Evolutionary conservation across 2,888 invertebrate genomes (phyloP).

Genomic region (Andrena trimmerana): DNA sequence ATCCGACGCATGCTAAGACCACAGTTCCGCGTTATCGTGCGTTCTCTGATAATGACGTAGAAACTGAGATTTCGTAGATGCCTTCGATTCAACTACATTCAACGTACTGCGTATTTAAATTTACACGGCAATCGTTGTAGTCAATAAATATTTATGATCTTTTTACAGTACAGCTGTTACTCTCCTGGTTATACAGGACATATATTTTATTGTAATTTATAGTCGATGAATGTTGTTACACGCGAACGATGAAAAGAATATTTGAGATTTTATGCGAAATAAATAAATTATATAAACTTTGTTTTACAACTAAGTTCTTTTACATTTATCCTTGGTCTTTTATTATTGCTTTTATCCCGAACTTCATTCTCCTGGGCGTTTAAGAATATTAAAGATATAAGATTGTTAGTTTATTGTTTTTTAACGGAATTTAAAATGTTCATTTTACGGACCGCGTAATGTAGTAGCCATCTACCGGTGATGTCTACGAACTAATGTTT

Average conservation of each 20-base stretch:
- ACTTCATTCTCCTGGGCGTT: too few relatives aligned
- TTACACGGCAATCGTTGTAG: slow-evolving; percentile 56
- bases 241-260: slow-evolving; percentile 41
- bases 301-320: slow-evolving; percentile 46
- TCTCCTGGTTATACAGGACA: slow-evolving; percentile 80
- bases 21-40: not conserved
- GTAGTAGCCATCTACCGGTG: too few relatives aligned
- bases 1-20: not conserved
- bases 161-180: slow-evolving; percentile 65
- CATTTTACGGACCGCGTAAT: too few relatives aligned
- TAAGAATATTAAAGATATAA: too few relatives aligned
- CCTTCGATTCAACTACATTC: slow-evolving; percentile 37
- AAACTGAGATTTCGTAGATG: slow-evolving; percentile 32
- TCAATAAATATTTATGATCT: slow-evolving; percentile 72
- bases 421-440: too few relatives aligned
- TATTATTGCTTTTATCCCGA: not conserved
- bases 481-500: too few relatives aligned
- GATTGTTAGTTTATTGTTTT: too few relatives aligned
- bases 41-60: slow-evolving; percentile 46
- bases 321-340: not conserved
- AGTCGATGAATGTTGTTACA: slow-evolving; percentile 58
- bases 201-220: slow-evolving; percentile 80
- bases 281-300: slow-evolving; percentile 71
- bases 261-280: slow-evolving; percentile 57
- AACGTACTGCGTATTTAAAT: slow-evolving; percentile 22